These are phyloP conservation scores for Loripinus fragilis DNA, from an alignment of 2,888 invertebrate genomes.

Conservation along the genomic window DNA sequence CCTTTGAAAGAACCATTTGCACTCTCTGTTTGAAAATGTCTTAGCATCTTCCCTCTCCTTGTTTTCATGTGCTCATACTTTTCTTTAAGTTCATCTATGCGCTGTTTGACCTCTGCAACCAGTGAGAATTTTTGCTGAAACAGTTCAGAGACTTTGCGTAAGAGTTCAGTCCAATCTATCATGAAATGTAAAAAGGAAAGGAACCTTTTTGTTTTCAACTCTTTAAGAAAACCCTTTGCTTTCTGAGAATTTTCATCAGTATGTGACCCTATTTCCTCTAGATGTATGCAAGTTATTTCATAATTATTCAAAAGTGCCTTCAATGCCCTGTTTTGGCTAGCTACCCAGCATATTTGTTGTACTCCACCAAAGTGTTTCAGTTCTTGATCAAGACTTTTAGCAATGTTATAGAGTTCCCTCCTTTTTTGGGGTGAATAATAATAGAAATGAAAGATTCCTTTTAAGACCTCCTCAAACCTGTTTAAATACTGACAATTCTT, in stretches of 20 bases:
- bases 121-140: slow-evolving; percentile 24
- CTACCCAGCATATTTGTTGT: slow-evolving; percentile 38
- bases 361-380: slow-evolving; percentile 39
- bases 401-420: slow-evolving; percentile 40
- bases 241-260: slow-evolving; percentile 30
- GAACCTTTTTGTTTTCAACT: slow-evolving; percentile 30
- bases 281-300: slow-evolving; percentile 37
- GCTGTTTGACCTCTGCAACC: slow-evolving; percentile 14
- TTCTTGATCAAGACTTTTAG: slow-evolving; percentile 24
- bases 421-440: slow-evolving; percentile 45
- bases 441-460: slow-evolving; percentile 41
- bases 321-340: slow-evolving; percentile 42
- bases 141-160: slow-evolving; percentile 16
- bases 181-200: slow-evolving; percentile 31
- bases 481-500: slow-evolving; percentile 33
- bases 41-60: slow-evolving; percentile 22
- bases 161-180: slow-evolving; percentile 21
- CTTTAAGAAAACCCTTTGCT: slow-evolving; percentile 14
- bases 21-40: slow-evolving; percentile 6
- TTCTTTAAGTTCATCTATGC: slow-evolving; percentile 22
- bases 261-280: slow-evolving; percentile 31
- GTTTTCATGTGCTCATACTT: slow-evolving; percentile 18
- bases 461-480: slow-evolving; percentile 38
- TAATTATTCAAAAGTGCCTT: slow-evolving; percentile 37
- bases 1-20: slow-evolving; percentile 18